A percentile compares a stretch with the other conserved stretches of the same genome.
Evolutionary conservation across 2,888 invertebrate species (phyloP).

Genomic region (Cerastis rubricosa): DNA sequence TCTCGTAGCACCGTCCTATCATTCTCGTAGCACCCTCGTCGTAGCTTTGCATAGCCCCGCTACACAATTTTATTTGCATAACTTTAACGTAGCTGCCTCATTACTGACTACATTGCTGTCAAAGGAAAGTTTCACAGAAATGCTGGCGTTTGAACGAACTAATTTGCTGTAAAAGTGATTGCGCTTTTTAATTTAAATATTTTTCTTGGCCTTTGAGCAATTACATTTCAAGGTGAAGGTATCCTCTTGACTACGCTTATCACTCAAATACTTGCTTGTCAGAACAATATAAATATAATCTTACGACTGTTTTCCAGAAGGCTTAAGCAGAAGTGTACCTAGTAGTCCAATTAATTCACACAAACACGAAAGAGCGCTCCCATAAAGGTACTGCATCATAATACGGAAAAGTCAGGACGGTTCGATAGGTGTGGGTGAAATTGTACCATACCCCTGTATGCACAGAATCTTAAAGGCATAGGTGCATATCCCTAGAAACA

Average conservation of each 20-base stretch:
- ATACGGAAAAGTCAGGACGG: neutral
- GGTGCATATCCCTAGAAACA: constrained; percentile 10
- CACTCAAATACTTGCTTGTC: neutral
- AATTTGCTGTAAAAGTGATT: constrained; percentile 17
- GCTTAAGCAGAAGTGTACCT: neutral
- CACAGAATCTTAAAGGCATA: too few relatives aligned
- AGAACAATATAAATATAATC: neutral
- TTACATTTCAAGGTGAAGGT: too few relatives aligned
- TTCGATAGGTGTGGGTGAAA: too few relatives aligned
- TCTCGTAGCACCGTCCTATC: too few relatives aligned
- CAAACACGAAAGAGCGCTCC: neutral
- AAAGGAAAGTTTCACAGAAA: constrained; percentile 12
- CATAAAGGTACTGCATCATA: neutral
- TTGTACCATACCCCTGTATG: too few relatives aligned
- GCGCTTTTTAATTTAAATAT: neutral
- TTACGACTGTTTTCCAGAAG: neutral
- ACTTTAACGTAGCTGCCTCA: constrained; percentile 25
- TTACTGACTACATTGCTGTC: constrained; percentile 30
- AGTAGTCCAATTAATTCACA: neutral
- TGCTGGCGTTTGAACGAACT: constrained; percentile 14
- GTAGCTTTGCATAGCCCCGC: constrained; percentile 31
- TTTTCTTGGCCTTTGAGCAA: neutral
- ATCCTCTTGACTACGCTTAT: neutral
- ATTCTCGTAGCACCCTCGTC: constrained; percentile 18
- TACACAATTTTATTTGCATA: constrained; percentile 48